These are phyloP conservation scores for Neotragus moschatus DNA, from an alignment of 2,113 vertebrate species.

Conservation along the genomic window DNA sequence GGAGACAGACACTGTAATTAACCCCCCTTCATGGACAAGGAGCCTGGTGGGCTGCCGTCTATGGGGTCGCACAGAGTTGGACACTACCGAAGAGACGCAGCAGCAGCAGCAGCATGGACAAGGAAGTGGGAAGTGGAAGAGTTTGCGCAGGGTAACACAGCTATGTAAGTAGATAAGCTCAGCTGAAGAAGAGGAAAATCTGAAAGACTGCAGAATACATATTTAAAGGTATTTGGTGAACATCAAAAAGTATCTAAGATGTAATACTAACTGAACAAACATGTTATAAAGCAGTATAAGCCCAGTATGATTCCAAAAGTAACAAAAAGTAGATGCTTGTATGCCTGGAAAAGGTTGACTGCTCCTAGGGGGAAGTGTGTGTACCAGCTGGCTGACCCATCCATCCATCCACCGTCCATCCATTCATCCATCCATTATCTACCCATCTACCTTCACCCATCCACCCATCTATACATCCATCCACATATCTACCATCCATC, in stretches of 20 bases:
- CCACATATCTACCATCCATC: neutral
- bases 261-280: neutral
- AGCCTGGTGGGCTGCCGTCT: no score
- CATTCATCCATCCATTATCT: neutral
- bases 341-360: neutral
- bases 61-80: no score
- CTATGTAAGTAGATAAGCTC: neutral
- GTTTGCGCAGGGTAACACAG: neutral
- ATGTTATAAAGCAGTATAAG: neutral
- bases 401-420: no score
- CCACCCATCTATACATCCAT: neutral
- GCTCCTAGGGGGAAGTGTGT: neutral
- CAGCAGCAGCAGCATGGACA: neutral
- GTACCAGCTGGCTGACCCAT: neutral
- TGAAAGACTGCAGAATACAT: neutral
- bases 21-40: neutral
- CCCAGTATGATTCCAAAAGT: neutral
- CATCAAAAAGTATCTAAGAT: neutral
- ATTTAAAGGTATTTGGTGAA: neutral
- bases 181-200: neutral
- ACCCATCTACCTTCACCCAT: rapidly evolving
- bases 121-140: neutral
- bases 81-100: no score
- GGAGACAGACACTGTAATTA: neutral
- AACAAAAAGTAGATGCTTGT: neutral